These are phyloP conservation scores for Pelobates fuscus DNA, from an alignment of 2,113 vertebrate genomes.

Conservation along the genomic window DNA sequence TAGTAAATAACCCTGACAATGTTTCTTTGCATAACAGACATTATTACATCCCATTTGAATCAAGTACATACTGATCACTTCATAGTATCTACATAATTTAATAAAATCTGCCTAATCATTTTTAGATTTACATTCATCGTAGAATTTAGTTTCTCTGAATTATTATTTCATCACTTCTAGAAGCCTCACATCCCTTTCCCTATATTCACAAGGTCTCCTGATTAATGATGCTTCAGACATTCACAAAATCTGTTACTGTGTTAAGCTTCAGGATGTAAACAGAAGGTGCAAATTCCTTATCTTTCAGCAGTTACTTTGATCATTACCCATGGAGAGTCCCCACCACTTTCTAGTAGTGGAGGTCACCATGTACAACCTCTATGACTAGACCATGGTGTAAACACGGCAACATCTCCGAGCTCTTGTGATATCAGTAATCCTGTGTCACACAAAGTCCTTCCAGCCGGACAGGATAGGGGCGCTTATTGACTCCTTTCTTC, in stretches of 20 bases:
- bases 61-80: too few relatives aligned
- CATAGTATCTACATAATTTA: too few relatives aligned
- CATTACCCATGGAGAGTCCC: slow-evolving; percentile 8
- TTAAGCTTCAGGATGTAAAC: slow-evolving; percentile 12
- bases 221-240: not conserved
- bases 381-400: slow-evolving; percentile 18
- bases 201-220: not conserved
- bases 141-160: too few relatives aligned
- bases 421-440: slow-evolving; percentile 14
- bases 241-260: not conserved
- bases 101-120: too few relatives aligned
- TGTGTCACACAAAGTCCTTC: slow-evolving; percentile 30
- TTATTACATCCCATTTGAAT: too few relatives aligned
- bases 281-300: slow-evolving; percentile 32
- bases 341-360: slow-evolving; percentile 12
- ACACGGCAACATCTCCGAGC: slow-evolving; percentile 18
- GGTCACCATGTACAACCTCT: slow-evolving; percentile 38
- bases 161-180: too few relatives aligned
- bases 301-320: slow-evolving; percentile 30
- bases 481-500: slow-evolving; percentile 29
- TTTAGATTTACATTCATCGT: too few relatives aligned
- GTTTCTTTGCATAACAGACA: too few relatives aligned
- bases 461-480: slow-evolving; percentile 43
- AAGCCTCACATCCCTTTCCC: not conserved
- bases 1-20: too few relatives aligned